Evolutionary conservation across 2,797 vertebrate genomes (phyloP), one percentile per base, ranked within the genome.

Genomic region (Chaetodon trifasciatus): DNA sequence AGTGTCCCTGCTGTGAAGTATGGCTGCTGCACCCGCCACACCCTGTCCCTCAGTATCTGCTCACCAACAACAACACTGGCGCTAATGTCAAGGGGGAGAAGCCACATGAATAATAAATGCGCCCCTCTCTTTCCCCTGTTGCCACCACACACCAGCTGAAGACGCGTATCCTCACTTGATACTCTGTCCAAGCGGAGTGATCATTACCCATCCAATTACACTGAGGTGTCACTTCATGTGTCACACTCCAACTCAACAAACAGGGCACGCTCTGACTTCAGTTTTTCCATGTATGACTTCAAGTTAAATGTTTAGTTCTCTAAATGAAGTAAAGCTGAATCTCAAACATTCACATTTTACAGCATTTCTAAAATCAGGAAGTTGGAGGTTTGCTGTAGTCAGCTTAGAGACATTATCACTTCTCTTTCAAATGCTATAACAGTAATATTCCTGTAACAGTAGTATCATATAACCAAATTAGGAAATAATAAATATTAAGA

Each of bases 51-150:
- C 62, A 62, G 78, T 87, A 80, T 89, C 87, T 79, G 83, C 72
- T 85, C 81, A 69, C 84, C 56, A 74, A 86, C 89, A 88, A 87
- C 91, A 87, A 80, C 83, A 73, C 88, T 73, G 84, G 88, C 89
- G 83, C 85, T 86, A 91, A 89, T 83, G 87, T 91, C 90, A 88
- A 83, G 86, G 69, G 89, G 84, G 89, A 92, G 90, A 90, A 78
- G 80, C 78, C 24, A 40, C 79, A 91, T 96, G 92, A 96, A 96
- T 96, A 95, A 96, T 95, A 87, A 75, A 96, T 94, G 73, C 3
- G 37, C 83, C 76, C 94, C 94, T 96, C 87, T 78, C 40, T 91
- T 94, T 93, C 76, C 78, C 83, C 65, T 79, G 78, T 86, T 79
- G 87, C 80, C 70, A 84, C 75, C 89, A 74, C 76, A 90, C 83